Conservation (phyloP, 92 coral and sea anemone species). For the Heliopora coerulea region DNA sequence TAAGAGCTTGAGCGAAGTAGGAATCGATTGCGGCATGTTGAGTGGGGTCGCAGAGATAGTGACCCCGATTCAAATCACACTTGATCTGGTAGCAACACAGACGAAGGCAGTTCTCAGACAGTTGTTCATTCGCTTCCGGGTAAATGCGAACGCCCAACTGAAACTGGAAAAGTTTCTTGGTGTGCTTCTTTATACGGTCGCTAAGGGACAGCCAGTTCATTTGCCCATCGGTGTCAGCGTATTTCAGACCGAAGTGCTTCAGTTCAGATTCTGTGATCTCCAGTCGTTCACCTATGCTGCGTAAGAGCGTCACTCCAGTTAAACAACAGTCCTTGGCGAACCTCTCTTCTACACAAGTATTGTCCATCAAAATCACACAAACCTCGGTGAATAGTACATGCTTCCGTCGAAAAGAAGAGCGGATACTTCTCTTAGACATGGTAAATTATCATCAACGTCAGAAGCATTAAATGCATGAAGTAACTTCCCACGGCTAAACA, state of each 20-base stretch:
- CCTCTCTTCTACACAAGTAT: constrained; percentile 29
- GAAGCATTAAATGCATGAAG: too few species aligned
- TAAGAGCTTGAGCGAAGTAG: constrained; percentile 81
- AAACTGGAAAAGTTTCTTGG: constrained; percentile 55
- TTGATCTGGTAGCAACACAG: constrained; percentile 71
- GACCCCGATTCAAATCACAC: constrained; percentile 72
- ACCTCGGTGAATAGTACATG: not conserved
- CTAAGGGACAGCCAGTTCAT: constrained; percentile 73
- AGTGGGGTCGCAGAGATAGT: constrained; percentile 53
- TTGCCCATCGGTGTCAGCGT: constrained; percentile 80
- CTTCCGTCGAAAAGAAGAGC: constrained; percentile 29
- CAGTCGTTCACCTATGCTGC: constrained; percentile 52
- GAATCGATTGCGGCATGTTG: constrained; percentile 84
- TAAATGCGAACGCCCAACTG: constrained; percentile 83
- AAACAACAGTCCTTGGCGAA: not conserved
- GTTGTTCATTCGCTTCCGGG: constrained; percentile 57
- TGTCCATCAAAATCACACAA: constrained; percentile 25
- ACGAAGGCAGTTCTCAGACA: constrained; percentile 56
- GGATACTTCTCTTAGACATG: constrained; percentile 9
- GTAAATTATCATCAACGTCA: too few species aligned
- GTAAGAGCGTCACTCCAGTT: constrained; percentile 20
- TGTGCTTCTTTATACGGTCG: constrained; percentile 57
- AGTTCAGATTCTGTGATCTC: constrained; percentile 56
- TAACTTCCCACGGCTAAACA: too few species aligned
- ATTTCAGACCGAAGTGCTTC: constrained; percentile 83